Evolutionary conservation across 2,113 vertebrate genomes (phyloP), one percentile per base, ranked within the genome.

Genomic region (Pardalotus punctatus): DNA sequence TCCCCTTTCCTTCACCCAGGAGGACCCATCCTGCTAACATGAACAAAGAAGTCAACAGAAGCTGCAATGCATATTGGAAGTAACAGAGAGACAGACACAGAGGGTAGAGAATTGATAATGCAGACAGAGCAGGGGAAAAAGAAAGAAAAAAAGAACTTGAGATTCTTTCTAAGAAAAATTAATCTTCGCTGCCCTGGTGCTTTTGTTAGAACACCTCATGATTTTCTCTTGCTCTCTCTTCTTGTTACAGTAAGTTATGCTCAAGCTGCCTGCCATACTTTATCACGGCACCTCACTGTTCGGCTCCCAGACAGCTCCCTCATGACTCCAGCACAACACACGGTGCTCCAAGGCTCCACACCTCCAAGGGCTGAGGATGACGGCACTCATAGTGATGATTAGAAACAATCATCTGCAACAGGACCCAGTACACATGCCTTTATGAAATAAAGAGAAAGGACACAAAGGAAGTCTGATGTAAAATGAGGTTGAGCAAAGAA

Each of bases 11-110:
- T 97, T 96, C 14, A 0, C 78, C 94, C 94, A 90, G 94, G 97
- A 97, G 94, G 96, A 88, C 91, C 87, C 76, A 93, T 94, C 89
- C 86, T 86, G 92, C 96, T 79, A 93, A 93, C 28, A 5, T 0
- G 66, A 97, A 98, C 97, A 98, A 98, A 98, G 91, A 71, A 97
- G 73, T 70, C 97, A 95, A 97, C 48, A 97, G 95, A 96, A 96
- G 95, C 96, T 96, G 88, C 65, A 81, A 96, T 91, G 91, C 62
- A 88, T 91, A 96, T 93, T 90, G 97, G 97, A 95, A 92, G 92
- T 57, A 91, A 88, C 35, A 89, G 87, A 96, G 83, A 97, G 94
- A 94, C 18, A 57, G 60, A 82, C 97, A 56, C 97, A 97, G 97
- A 82, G 19, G 97, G 97, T 33, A 62, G 77, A 50, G 87, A 92